Percentiles rank a stretch among this genome's conserved stretches.
Conservation (phyloP, 1,140 invertebrate species). For the Drosophila carrolli region DNA sequence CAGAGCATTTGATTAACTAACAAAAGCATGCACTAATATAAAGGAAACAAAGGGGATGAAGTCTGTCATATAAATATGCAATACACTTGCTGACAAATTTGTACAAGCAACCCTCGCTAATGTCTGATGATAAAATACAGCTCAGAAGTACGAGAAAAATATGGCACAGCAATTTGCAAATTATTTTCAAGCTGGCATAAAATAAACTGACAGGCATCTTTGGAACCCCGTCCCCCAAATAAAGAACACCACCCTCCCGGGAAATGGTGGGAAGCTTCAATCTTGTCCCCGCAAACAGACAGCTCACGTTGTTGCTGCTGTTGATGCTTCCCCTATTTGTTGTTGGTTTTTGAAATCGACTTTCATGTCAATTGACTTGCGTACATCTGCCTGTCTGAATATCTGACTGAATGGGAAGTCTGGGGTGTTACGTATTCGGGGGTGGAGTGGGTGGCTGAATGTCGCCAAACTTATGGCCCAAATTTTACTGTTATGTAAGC, state of each 20-base stretch:
- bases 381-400: slow-evolving; percentile 61
- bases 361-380: slow-evolving; percentile 79
- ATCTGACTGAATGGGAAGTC: slow-evolving; percentile 26
- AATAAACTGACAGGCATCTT: slow-evolving; percentile 72
- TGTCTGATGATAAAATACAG: slow-evolving; percentile 71
- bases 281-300: slow-evolving; percentile 44
- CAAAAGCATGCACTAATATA: slow-evolving; percentile 49
- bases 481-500: slow-evolving; percentile 79
- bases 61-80: slow-evolving; percentile 61
- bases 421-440: background rate
- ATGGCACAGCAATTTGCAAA: slow-evolving; percentile 80
- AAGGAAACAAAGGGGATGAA: background rate
- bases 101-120: slow-evolving; percentile 58
- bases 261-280: slow-evolving; percentile 37
- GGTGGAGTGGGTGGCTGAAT: slow-evolving; percentile 7
- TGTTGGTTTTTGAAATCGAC: slow-evolving; percentile 79
- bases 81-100: slow-evolving; percentile 41
- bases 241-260: slow-evolving; percentile 16
- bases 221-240: background rate
- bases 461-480: slow-evolving; percentile 68
- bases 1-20: slow-evolving; percentile 74
- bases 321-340: slow-evolving; percentile 64
- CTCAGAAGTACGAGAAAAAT: slow-evolving; percentile 43
- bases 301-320: slow-evolving; percentile 62
- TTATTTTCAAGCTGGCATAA: slow-evolving; percentile 81